Evolutionary conservation across 2,888 invertebrate genomes (phyloP).

Genomic region (Aspidiotus rigidus): DNA sequence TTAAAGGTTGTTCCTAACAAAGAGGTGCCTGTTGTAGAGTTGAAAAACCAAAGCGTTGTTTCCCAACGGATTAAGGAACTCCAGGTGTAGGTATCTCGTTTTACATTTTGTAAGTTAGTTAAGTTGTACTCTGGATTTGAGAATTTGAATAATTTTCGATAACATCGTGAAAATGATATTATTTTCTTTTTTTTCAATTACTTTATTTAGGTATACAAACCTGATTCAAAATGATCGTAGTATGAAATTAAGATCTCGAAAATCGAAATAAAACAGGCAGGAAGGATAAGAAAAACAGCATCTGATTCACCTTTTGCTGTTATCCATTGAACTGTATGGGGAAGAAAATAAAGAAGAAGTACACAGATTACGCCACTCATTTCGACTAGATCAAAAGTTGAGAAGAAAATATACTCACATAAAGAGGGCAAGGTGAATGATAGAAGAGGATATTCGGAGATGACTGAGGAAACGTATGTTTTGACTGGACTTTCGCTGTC

Average conservation of each 20-base stretch:
- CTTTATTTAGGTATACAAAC: not conserved
- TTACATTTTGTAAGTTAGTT: too few relatives aligned
- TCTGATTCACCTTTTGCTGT: slow-evolving; percentile 22
- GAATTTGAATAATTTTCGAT: too few relatives aligned
- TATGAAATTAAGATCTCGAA: slow-evolving; percentile 32
- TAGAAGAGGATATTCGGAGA: too few relatives aligned
- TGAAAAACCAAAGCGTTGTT: not conserved
- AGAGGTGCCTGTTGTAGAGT: not conserved
- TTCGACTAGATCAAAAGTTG: not conserved
- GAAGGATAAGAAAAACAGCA: slow-evolving; percentile 28
- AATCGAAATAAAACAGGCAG: slow-evolving; percentile 31
- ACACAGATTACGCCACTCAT: too few relatives aligned
- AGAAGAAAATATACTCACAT: not conserved
- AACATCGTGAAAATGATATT: not conserved
- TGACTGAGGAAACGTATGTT: slow-evolving; percentile 11
- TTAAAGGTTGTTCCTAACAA: not conserved
- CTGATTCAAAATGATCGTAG: slow-evolving; percentile 7
- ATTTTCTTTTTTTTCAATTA: not conserved
- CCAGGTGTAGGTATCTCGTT: not conserved
- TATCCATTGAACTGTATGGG: slow-evolving; percentile 35
- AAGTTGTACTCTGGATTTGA: not conserved
- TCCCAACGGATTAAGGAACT: not conserved
- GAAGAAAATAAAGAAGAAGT: not conserved
- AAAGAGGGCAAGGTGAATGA: slow-evolving; percentile 12
- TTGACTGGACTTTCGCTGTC: slow-evolving; percentile 8